Evolutionary conservation across 2,888 invertebrate species (phyloP), one percentile per base, ranked within the genome.

Genomic region (Parapristionchus giblindavisi): DNA sequence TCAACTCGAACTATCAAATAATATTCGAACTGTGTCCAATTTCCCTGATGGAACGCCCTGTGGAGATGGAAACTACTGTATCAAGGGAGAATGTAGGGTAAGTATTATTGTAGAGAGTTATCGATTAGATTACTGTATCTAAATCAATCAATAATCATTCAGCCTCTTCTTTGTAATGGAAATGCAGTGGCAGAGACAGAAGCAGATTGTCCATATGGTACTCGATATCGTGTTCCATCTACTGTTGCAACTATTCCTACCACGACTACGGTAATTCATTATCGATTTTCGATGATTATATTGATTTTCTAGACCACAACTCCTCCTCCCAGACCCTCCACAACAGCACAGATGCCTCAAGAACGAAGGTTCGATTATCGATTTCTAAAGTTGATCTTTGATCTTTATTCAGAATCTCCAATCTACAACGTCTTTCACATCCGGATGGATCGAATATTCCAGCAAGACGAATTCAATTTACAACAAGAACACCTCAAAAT

Each of bases 41-140:
- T 85, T 85, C 72, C 86, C 86, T 8, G 86, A 86, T 72, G 86
- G 86, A 40, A 84, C 85, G 17, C 85, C 85, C 0, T 86, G 86
- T 77, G 86, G 85, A 11, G 38, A 29, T 11, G 77, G 77, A 43
- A 79, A 78, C n/a, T 85, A 75, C 76, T 86, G 86, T 70, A 80
- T 86, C 61, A 85, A 85, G 66, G 86, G 85, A 77, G 82, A 83
- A 61, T 85, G 85, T 74, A 75, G 79, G 40, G 78, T 79, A 38
- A 56, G 73, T 8, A 38, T 36, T 65, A 43, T 43, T 58, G 8
- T 21, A 58, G 8, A 43, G 8, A 43, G 32, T 58, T 2, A 34
- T 34, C 14, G 5, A 14, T 34, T 0, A 36, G 32, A 27, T n/a
- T 56, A 2, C 56, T 27, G 11, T n/a, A n/a, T n/a, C n/a, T 14